Conservation (phyloP, 1,140 invertebrate species). For the Brachionus calyciflorus region DNA sequence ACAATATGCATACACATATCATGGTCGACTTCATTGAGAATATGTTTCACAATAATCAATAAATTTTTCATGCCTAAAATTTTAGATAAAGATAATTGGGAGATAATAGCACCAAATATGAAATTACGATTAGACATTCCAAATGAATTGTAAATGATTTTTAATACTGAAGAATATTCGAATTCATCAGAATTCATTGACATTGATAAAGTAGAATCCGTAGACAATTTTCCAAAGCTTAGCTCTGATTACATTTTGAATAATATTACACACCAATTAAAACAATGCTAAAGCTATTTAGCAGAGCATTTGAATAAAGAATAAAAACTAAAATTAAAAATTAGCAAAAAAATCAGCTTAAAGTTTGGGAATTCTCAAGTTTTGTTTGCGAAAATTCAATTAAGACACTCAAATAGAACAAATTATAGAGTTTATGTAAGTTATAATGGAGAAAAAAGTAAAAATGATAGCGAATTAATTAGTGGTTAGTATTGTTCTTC, state of each 20-base stretch:
- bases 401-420: not conserved
- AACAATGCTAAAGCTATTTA: not conserved
- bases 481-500: not conserved
- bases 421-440: not conserved
- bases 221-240: not conserved
- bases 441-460: not conserved
- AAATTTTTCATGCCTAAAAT: not conserved
- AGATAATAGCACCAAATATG: not conserved
- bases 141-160: not conserved
- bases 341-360: not conserved
- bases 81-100: not conserved
- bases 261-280: not conserved
- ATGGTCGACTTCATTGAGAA: slow-evolving; percentile 3
- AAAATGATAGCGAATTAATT: not conserved
- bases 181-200: slow-evolving; percentile 4
- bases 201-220: not conserved
- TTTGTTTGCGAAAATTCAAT: not conserved
- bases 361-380: not conserved
- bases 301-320: slow-evolving; percentile 4
- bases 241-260: slow-evolving; percentile 6
- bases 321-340: not conserved
- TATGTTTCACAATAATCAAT: slow-evolving; percentile 1
- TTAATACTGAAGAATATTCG: not conserved
- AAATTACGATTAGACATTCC: not conserved
- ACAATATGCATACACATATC: not conserved